These are phyloP conservation scores for Chlorodrepanis virens DNA, from an alignment of 2,113 vertebrate species.

Conservation along the genomic window DNA sequence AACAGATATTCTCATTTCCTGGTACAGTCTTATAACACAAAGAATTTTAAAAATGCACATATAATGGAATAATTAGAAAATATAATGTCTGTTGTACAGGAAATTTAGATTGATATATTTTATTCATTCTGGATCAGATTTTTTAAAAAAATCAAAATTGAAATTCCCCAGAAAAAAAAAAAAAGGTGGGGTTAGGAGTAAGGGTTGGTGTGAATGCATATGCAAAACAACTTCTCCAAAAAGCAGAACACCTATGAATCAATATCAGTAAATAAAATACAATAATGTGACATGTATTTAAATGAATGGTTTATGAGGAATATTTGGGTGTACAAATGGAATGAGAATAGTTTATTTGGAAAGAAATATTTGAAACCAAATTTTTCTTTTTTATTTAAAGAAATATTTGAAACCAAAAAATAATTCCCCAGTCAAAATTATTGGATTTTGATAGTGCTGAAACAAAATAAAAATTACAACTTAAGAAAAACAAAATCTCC, in stretches of 20 bases:
- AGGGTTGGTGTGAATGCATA: not conserved
- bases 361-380: not conserved
- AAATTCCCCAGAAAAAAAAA: not conserved
- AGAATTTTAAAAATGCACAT: not conserved
- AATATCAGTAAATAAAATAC: not conserved
- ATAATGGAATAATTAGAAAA: not conserved
- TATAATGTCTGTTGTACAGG: not conserved
- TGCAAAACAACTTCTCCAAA: not conserved
- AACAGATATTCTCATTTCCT: not conserved
- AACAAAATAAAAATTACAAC: not conserved
- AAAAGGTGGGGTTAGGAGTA: accelerated
- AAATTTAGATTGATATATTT: not conserved
- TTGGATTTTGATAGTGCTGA: not conserved
- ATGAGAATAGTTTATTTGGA: not conserved
- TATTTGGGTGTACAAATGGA: not conserved
- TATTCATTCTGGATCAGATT: not conserved
- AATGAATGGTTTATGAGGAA: not conserved
- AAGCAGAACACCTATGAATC: not conserved
- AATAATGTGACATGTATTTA: not conserved
- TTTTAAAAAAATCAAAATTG: not conserved
- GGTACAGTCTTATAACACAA: not conserved
- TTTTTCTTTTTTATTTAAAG: not conserved
- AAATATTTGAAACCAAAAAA: not conserved
- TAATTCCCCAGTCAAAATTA: not conserved
- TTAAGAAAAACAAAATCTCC: not conserved